Conservation (phyloP, 64 coral and sea anemone species). For the Acropora yongei region DNA sequence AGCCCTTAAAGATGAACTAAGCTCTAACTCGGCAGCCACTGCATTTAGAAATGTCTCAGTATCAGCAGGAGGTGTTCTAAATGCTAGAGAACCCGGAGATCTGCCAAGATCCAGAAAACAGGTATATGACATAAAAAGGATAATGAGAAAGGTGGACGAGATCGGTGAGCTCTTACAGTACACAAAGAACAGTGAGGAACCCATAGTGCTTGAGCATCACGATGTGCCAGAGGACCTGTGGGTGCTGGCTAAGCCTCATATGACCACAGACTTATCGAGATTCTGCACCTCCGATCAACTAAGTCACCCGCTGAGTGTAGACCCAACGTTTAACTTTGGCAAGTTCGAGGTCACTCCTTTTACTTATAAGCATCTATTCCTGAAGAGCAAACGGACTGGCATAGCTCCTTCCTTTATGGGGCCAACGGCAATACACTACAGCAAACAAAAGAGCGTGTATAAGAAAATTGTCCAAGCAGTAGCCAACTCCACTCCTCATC, state of each 20-base stretch:
- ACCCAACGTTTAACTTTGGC: background rate
- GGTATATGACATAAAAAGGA: background rate
- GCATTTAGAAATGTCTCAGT: background rate
- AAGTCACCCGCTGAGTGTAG: background rate
- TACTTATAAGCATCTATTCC: background rate
- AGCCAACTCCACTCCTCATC: background rate
- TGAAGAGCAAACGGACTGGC: background rate
- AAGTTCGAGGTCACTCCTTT: background rate
- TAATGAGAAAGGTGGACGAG: background rate
- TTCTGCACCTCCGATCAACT: background rate
- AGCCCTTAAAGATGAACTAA: background rate
- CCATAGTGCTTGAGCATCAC: background rate
- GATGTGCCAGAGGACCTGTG: background rate
- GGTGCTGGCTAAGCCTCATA: background rate
- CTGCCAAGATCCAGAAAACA: background rate
- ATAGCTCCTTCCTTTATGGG: background rate
- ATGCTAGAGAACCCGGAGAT: background rate
- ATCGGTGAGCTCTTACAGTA: background rate
- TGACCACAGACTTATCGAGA: background rate
- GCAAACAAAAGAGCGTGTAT: background rate
- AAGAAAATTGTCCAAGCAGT: background rate
- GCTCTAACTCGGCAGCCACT: background rate
- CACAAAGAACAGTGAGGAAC: background rate
- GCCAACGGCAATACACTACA: background rate
- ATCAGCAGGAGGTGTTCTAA: background rate